Percentiles rank a stretch among this genome's conserved stretches.
These are phyloP conservation scores for Platyscapa corneri DNA, from an alignment of 1,140 invertebrate genomes.

Conservation along the genomic window DNA sequence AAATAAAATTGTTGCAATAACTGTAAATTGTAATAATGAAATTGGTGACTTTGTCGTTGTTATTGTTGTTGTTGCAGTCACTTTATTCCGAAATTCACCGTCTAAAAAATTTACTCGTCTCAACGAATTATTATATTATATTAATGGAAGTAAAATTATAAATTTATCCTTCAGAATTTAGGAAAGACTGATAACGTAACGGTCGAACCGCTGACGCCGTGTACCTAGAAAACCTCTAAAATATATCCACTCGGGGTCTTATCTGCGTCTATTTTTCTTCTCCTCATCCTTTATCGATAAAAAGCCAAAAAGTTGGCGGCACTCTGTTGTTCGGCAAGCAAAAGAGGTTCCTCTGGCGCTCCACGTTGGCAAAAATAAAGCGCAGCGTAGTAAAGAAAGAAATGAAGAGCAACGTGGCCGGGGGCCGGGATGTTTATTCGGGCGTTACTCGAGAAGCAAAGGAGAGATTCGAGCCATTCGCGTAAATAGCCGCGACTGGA, in stretches of 20 bases:
- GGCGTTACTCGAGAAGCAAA: conserved; percentile 21
- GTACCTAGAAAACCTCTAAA: neutral
- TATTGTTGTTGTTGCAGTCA: too few species aligned
- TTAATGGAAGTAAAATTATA: neutral
- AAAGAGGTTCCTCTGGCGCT: neutral
- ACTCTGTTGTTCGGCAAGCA: neutral
- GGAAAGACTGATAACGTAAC: neutral
- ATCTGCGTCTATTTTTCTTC: neutral
- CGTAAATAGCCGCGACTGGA: conserved; percentile 27
- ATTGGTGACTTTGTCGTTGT: too few species aligned
- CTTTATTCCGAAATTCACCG: too few species aligned
- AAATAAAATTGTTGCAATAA: neutral
- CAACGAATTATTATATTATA: neutral
- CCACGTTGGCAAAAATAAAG: neutral
- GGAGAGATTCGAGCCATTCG: conserved; percentile 20
- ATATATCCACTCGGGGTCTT: neutral
- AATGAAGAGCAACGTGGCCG: conserved; percentile 1
- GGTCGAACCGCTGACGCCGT: neutral
- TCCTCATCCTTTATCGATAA: conserved; percentile 18
- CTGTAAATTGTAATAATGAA: too few species aligned
- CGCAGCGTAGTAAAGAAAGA: conserved; percentile 18
- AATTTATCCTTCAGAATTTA: neutral
- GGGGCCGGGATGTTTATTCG: conserved; percentile 42
- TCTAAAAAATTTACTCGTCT: too few species aligned
- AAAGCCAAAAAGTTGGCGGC: neutral